Evolutionary conservation across 1,140 invertebrate genomes (phyloP).

Genomic region (Araneus ventricosus): DNA sequence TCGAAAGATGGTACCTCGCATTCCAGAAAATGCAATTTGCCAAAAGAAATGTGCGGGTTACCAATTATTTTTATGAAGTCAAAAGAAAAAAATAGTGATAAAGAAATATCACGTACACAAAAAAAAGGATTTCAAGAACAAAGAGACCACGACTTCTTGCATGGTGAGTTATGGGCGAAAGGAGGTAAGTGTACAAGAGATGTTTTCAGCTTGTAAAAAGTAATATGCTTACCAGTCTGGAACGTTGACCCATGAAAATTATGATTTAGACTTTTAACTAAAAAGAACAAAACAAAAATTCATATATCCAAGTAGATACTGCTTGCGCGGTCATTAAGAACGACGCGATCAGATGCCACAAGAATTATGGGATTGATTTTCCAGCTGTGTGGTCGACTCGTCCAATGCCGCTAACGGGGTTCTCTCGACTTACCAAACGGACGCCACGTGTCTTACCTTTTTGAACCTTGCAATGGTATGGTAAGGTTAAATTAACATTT

Average conservation of each 20-base stretch:
- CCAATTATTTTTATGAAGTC: neutral
- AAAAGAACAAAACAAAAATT: neutral
- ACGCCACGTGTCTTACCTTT: neutral
- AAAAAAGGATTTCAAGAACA: neutral
- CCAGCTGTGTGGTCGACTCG: constrained; percentile 27
- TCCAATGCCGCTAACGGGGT: constrained; percentile 27
- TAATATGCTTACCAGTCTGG: constrained; percentile 1
- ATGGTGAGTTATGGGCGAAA: neutral
- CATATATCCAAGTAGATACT: neutral
- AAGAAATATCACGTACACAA: neutral
- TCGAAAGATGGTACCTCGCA: no score
- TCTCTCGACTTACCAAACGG: neutral
- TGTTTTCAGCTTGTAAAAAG: neutral
- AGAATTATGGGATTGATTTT: constrained; percentile 34
- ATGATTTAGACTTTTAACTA: neutral
- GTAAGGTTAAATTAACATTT: neutral
- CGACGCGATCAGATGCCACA: neutral
- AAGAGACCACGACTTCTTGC: constrained; percentile 2
- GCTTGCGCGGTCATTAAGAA: neutral
- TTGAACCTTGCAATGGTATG: neutral
- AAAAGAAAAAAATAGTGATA: neutral
- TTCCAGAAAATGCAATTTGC: no score
- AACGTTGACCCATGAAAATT: neutral
- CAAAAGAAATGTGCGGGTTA: neutral
- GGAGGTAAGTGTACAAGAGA: constrained; percentile 12